Evolutionary conservation across 35 echinoderm and acorn worm species (phyloP), one percentile per base, ranked within the genome.

Genomic region (Anneissia japonica): DNA sequence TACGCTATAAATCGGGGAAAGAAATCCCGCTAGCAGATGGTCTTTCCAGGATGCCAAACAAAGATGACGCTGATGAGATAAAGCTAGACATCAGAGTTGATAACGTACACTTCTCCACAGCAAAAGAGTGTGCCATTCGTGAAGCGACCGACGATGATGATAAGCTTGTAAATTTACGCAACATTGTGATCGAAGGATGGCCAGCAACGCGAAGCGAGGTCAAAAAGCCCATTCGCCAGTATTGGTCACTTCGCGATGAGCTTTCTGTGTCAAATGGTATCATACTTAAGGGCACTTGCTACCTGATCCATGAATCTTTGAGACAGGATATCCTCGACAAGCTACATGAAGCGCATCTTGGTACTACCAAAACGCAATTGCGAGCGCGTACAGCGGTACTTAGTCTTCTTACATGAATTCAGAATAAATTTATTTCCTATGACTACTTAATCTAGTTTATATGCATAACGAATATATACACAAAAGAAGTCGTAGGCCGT

Each of bases 1-100:
- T 93, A 55, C 74, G n/a, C 5, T 93, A 93, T 82, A 93, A 93
- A 74, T 87, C 91, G 16, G 91, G 87, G 9, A 77, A 80, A 34
- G 77, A 86, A 17, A 89, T 93, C 77, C 46, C 85, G 0, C 28
- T 93, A 5, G 82, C 86, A 5, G 87, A 93, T 86, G 92, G 76
- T 17, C 55, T 82, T 31, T 90, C 87, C 23, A 46, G 92, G 34
- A 35, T 35, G 16, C 77, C 77, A 35, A 31, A 34, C 26, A 35
- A 4, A 34, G 77, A 79, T 4, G 32, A 75, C 26, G 17, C 0
- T 34, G 77, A 79, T 79, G 77, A 79, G 16, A 31, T 19, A 31
- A 35, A 79, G 6, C 11, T 79, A 34, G 16, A 34, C 11, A 79
- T 31, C 34, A 79, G 31, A 13, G 35, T 79, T 36, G 35, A 79